These are phyloP conservation scores for Alethe diademata DNA, from an alignment of 2,113 vertebrate genomes.

Conservation along the genomic window DNA sequence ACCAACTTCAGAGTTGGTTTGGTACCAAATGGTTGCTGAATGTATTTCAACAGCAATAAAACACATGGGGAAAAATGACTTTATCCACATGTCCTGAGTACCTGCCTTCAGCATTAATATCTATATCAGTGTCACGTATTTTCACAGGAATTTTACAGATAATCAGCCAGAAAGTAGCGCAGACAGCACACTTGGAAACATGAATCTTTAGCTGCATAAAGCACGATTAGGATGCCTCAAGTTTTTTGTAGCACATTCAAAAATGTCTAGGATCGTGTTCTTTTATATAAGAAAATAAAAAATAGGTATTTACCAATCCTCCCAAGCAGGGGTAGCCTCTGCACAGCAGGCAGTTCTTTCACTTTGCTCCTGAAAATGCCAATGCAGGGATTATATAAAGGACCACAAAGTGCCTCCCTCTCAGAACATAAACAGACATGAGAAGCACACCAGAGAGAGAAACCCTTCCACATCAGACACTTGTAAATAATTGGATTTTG, in stretches of 20 bases:
- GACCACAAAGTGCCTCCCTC: fast-evolving
- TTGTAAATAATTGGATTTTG: not conserved
- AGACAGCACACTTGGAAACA: not conserved
- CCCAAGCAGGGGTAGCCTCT: not conserved
- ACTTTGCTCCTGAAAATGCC: not conserved
- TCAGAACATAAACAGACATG: not conserved
- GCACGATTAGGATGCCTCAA: not conserved
- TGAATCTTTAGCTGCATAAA: not conserved
- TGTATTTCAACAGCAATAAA: not conserved
- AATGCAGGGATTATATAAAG: not conserved
- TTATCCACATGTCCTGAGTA: not conserved
- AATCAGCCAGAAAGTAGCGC: not conserved
- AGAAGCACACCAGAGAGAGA: not conserved
- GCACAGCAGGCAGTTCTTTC: not conserved
- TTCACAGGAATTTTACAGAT: not conserved
- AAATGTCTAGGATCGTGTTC: not conserved
- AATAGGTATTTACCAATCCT: not conserved
- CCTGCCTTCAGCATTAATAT: not conserved
- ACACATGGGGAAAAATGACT: fast-evolving
- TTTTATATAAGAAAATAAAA: not conserved
- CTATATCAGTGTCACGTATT: not conserved
- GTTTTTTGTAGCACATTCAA: not conserved
- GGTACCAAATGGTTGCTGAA: not conserved
- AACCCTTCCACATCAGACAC: not conserved
- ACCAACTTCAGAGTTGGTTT: not conserved